phyloP scores from a whole-genome alignment of 2,113 vertebrate genomes.

The Girardinichthys multiradiatus region DNA sequence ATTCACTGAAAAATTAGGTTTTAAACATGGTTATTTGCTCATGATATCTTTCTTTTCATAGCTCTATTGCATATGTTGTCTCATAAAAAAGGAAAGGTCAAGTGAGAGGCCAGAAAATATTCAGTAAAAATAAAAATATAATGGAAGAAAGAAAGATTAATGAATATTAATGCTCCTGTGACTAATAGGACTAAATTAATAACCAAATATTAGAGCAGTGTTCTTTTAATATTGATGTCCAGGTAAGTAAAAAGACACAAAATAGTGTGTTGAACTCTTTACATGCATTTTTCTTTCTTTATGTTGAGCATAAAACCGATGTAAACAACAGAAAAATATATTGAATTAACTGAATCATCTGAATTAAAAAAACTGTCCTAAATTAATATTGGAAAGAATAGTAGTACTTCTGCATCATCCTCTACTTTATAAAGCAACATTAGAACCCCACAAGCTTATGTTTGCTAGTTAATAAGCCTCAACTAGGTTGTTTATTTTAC shows the following conservation, averaged over 20 bases:
- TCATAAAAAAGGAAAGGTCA: not conserved
- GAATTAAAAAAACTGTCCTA: too few relatives aligned
- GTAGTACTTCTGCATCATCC: too few relatives aligned
- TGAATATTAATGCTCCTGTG: not conserved
- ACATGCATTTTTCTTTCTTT: too few relatives aligned
- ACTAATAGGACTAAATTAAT: not conserved
- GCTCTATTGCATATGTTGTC: not conserved
- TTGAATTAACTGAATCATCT: too few relatives aligned
- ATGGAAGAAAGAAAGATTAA: not conserved
- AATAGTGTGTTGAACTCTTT: not conserved
- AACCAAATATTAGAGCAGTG: not conserved
- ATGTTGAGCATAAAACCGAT: too few relatives aligned
- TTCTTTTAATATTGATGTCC: not conserved
- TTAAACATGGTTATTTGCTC: too few relatives aligned
- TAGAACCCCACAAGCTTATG: too few relatives aligned
- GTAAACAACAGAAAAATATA: not conserved
- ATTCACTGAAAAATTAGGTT: not conserved
- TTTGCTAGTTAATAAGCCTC: too few relatives aligned
- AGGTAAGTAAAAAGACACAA: not conserved
- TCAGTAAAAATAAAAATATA: not conserved
- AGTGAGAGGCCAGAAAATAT: not conserved
- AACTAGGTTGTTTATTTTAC: too few relatives aligned
- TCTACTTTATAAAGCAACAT: too few relatives aligned
- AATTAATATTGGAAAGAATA: too few relatives aligned
- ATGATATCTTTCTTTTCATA: not conserved